Evolutionary conservation across 2,113 vertebrate species (phyloP).

Genomic region (Colossoma macropomum): DNA sequence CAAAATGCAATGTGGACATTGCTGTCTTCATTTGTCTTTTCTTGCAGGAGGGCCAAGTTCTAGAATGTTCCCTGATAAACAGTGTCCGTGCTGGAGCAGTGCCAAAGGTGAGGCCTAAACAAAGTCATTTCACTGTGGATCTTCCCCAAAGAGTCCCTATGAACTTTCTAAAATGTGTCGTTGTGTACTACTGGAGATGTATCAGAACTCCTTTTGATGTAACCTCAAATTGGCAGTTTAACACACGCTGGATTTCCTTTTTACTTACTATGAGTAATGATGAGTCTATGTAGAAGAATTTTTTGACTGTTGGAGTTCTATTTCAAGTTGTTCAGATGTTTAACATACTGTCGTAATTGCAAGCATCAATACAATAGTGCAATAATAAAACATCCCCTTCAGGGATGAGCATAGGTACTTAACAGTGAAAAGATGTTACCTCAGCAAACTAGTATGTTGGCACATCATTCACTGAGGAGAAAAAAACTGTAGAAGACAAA

Average conservation of each 20-base stretch:
- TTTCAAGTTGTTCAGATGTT: too few relatives aligned
- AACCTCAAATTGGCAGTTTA: neutral
- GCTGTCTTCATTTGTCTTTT: neutral
- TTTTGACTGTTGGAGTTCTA: too few relatives aligned
- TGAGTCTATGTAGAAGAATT: too few relatives aligned
- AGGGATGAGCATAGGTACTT: too few relatives aligned
- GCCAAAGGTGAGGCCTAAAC: conserved; percentile 86
- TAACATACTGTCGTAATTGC: too few relatives aligned
- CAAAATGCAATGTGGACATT: conserved; percentile 7
- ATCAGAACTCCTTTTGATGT: neutral
- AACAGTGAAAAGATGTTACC: too few relatives aligned
- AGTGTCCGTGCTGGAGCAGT: conserved; percentile 88
- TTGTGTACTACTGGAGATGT: neutral
- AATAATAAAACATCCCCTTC: too few relatives aligned
- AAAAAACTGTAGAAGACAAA: too few relatives aligned
- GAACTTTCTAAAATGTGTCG: neutral
- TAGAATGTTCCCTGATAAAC: conserved; percentile 98
- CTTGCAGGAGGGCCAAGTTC: conserved; percentile 93
- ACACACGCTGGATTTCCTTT: neutral
- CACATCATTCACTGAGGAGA: too few relatives aligned
- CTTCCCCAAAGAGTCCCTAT: neutral
- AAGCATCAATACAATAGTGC: too few relatives aligned
- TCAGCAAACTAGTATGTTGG: too few relatives aligned
- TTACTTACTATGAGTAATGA: neutral
- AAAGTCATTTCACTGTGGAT: conserved; percentile 14